Evolutionary conservation across 1,140 invertebrate genomes (phyloP).

Genomic region (Steinernema khuongi): DNA sequence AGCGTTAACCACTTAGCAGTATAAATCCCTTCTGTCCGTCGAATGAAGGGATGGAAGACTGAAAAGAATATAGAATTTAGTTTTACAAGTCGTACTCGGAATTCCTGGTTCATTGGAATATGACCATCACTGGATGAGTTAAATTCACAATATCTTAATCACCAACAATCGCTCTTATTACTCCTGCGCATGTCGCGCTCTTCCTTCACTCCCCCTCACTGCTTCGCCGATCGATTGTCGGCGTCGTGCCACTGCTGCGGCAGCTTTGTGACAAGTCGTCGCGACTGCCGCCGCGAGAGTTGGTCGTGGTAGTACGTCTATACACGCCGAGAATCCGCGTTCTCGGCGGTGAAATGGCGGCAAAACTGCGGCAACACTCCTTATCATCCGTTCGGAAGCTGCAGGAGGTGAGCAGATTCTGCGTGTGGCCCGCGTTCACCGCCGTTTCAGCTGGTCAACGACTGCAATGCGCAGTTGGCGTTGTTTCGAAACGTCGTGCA

Average conservation of each 20-base stretch:
- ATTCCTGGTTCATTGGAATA: not conserved
- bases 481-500: constrained; percentile 48
- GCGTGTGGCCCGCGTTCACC: not conserved
- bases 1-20: too few relatives aligned
- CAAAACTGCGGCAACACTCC: constrained; percentile 54
- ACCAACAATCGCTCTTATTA: constrained; percentile 18
- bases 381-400: constrained; percentile 48
- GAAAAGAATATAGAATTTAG: not conserved
- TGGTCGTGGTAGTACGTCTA: constrained; percentile 22
- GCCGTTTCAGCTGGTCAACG: constrained; percentile 48
- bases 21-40: not conserved
- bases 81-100: too few relatives aligned
- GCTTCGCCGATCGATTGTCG: constrained; percentile 19
- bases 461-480: constrained; percentile 55
- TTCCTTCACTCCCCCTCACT: constrained; percentile 19
- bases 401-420: constrained; percentile 40
- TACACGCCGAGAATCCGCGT: not conserved
- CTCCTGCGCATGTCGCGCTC: constrained; percentile 13
- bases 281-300: constrained; percentile 24
- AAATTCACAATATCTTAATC: not conserved
- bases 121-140: not conserved
- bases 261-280: constrained; percentile 27
- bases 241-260: constrained; percentile 13
- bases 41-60: not conserved
- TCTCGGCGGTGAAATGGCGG: constrained; percentile 42